These are phyloP conservation scores for Cirrhinus mrigala DNA, from an alignment of 2,797 vertebrate species.

Conservation along the genomic window DNA sequence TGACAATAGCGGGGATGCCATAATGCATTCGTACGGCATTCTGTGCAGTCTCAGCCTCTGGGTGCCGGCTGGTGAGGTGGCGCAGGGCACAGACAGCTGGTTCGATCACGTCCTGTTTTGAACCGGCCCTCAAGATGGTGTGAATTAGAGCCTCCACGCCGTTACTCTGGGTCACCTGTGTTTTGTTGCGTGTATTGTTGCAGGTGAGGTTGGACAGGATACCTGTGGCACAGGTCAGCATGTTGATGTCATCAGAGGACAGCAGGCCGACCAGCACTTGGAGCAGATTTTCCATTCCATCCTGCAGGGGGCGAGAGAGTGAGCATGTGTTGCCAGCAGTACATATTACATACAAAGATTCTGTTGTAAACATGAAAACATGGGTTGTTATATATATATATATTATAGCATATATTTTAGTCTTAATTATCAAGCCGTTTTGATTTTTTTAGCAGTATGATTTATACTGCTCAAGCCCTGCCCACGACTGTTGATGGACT, in stretches of 20 bases:
- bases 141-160: slow-evolving; percentile 95
- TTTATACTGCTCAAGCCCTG: too few relatives aligned
- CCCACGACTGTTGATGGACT: too few relatives aligned
- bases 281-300: slow-evolving; percentile 92
- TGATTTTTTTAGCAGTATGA: too few relatives aligned
- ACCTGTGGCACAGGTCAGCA: slow-evolving; percentile 95
- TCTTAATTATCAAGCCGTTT: too few relatives aligned
- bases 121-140: slow-evolving; percentile 88
- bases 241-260: slow-evolving; percentile 90
- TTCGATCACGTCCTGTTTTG: slow-evolving; percentile 95
- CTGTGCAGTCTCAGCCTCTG: slow-evolving; percentile 91
- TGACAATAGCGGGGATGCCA: slow-evolving; percentile 93
- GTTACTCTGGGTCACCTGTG: slow-evolving; percentile 91
- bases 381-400: too few relatives aligned
- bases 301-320: slow-evolving; percentile 71
- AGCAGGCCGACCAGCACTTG: slow-evolving; percentile 91
- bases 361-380: too few relatives aligned
- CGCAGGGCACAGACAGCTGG: slow-evolving; percentile 93
- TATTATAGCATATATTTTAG: too few relatives aligned
- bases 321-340: not conserved
- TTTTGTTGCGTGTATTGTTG: slow-evolving; percentile 97
- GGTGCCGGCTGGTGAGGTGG: slow-evolving; percentile 96
- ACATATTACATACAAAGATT: not conserved
- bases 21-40: slow-evolving; percentile 92
- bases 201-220: slow-evolving; percentile 98